Conservation (phyloP, 2,113 vertebrate genomes). For the Sinocyclocheilus maitianheensis region DNA sequence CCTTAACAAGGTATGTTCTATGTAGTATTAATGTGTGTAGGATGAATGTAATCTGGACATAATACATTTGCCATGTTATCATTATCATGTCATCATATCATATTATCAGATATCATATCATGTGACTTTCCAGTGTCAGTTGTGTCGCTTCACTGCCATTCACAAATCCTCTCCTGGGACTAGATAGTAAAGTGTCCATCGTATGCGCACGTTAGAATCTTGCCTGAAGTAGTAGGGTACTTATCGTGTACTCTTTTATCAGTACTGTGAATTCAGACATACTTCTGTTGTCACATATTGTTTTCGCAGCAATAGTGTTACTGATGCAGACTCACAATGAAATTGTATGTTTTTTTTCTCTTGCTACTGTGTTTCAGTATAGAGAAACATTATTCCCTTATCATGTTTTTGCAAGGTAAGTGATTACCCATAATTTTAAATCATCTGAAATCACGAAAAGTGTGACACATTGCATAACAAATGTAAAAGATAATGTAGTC, state of each 20-base stretch:
- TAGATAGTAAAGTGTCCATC: no score
- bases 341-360: not conserved
- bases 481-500: not conserved
- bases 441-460: not conserved
- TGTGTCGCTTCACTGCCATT: not conserved
- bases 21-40: no score
- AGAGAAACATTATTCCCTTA: not conserved
- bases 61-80: no score
- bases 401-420: conserved; percentile 25
- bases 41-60: no score
- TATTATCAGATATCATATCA: no score
- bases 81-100: not conserved
- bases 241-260: not conserved
- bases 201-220: not conserved
- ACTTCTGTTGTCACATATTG: not conserved
- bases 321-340: not conserved
- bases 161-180: not conserved
- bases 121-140: not conserved
- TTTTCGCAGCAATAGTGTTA: not conserved
- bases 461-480: not conserved
- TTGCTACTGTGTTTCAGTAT: not conserved
- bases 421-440: not conserved
- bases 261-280: not conserved
- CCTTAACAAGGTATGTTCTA: not conserved
- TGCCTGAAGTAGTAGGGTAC: not conserved